Conservation (phyloP, 2,888 invertebrate species). For the Folsomia manolachei region DNA sequence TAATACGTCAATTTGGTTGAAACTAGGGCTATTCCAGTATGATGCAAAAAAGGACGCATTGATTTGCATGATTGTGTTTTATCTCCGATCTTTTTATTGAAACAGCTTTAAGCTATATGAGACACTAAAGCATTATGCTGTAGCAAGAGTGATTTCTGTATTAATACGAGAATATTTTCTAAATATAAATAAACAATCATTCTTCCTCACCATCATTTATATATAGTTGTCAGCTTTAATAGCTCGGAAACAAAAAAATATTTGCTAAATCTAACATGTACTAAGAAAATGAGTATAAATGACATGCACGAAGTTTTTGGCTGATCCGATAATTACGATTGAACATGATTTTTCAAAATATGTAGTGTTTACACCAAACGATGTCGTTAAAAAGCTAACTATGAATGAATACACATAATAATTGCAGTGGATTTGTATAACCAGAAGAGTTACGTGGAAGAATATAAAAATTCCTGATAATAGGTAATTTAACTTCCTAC, state of each 20-base stretch:
- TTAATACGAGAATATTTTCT: too few relatives aligned
- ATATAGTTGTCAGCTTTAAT: neutral
- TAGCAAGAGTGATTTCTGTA: neutral
- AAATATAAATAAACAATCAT: too few relatives aligned
- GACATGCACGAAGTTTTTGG: too few relatives aligned
- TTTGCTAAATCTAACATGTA: neutral
- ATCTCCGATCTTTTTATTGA: neutral
- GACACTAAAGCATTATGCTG: neutral
- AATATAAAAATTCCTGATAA: neutral
- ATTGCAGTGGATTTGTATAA: neutral
- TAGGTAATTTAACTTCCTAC: neutral
- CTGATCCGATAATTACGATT: neutral
- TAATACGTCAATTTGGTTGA: neutral
- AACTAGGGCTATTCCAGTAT: neutral
- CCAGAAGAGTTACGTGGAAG: neutral
- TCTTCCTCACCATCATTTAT: neutral
- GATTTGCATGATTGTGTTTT: neutral
- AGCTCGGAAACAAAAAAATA: neutral
- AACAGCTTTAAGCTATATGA: neutral
- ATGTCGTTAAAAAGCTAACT: too few relatives aligned
- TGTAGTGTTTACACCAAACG: neutral
- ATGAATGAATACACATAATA: neutral
- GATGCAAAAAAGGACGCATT: neutral
- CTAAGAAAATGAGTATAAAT: too few relatives aligned
- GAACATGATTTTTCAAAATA: neutral